phyloP scores from a whole-genome alignment of 2,888 invertebrate species.

The Cephus runcator region DNA sequence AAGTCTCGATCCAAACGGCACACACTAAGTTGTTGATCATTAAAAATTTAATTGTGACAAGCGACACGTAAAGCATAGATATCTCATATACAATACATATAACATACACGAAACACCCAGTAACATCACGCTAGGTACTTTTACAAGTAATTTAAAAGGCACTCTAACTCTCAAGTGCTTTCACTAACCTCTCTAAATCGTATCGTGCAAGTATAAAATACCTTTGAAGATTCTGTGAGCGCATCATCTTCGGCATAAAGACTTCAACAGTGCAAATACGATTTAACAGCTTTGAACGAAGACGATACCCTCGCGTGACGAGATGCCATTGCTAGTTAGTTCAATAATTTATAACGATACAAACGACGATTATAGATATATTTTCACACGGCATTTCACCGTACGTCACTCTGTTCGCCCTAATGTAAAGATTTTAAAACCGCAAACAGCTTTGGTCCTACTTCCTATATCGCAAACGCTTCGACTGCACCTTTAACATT shows the following conservation, averaged over 20 bases:
- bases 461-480: not conserved
- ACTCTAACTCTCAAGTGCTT: not conserved
- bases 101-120: too few relatives aligned
- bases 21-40: not conserved
- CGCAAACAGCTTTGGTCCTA: not conserved
- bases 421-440: not conserved
- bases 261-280: too few relatives aligned
- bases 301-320: not conserved
- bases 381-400: not conserved
- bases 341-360: not conserved
- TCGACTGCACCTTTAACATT: not conserved
- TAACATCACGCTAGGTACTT: too few relatives aligned
- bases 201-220: not conserved
- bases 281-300: too few relatives aligned
- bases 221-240: not conserved
- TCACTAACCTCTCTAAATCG: not conserved
- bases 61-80: not conserved
- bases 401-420: not conserved
- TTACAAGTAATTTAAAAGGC: not conserved
- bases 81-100: too few relatives aligned
- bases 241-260: not conserved
- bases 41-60: not conserved
- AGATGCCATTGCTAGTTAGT: not conserved
- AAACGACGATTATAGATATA: not conserved
- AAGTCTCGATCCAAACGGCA: not conserved